Conservation (phyloP, 2,888 invertebrate genomes). For the Dorcus hopei region DNA sequence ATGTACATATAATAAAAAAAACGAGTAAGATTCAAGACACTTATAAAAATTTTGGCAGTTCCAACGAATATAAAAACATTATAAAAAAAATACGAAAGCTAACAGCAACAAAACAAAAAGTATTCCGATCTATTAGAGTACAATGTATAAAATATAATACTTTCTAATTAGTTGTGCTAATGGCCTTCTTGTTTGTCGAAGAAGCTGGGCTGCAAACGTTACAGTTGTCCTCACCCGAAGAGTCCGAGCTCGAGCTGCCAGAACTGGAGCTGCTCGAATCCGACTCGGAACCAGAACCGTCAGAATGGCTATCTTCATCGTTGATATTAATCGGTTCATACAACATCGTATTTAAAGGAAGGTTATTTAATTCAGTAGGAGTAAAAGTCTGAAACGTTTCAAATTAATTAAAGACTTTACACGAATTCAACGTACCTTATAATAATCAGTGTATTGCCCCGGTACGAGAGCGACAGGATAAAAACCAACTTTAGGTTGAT, state of each 20-base stretch:
- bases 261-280: conserved; percentile 52
- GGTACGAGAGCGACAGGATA: conserved; percentile 94
- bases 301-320: conserved; percentile 52
- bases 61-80: neutral
- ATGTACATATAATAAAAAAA: neutral
- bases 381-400: conserved; percentile 57
- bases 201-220: conserved; percentile 11
- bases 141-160: neutral
- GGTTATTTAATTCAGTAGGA: conserved; percentile 81
- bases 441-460: conserved; percentile 93
- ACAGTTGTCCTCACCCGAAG: conserved; percentile 25
- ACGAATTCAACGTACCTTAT: conserved; percentile 52
- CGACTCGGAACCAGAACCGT: conserved; percentile 52
- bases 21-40: neutral
- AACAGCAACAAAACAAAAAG: neutral
- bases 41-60: neutral
- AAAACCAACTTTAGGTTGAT: conserved; percentile 57
- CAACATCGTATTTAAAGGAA: conserved; percentile 88
- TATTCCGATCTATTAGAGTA: neutral
- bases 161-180: conserved; percentile 11
- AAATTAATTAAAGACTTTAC: no score
- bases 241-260: conserved; percentile 37
- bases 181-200: conserved; percentile 12
- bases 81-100: conserved; percentile 6
- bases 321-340: conserved; percentile 59